These are phyloP conservation scores for Deilephila porcellus DNA, from an alignment of 2,888 invertebrate species.

Conservation along the genomic window DNA sequence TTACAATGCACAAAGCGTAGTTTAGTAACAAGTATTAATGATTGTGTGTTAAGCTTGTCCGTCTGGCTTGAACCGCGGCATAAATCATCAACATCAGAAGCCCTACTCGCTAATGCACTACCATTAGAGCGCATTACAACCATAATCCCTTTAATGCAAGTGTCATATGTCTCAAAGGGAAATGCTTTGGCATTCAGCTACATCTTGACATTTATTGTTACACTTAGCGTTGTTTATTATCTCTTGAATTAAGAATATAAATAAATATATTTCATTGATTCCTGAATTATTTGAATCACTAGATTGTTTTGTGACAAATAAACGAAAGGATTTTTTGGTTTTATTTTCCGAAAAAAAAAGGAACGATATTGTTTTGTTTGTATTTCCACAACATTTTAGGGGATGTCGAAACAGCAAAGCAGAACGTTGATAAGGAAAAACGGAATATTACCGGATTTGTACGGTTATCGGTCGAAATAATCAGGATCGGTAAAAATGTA, in stretches of 20 bases:
- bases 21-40: slow-evolving; percentile 8
- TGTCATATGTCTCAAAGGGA: neutral
- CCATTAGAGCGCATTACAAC: slow-evolving; percentile 5
- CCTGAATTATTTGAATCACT: no score
- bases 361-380: neutral
- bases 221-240: no score
- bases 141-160: slow-evolving; percentile 10
- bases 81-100: slow-evolving; percentile 13
- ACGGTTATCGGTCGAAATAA: neutral
- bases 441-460: slow-evolving; percentile 1
- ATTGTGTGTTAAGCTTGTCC: neutral
- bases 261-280: no score
- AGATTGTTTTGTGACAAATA: neutral
- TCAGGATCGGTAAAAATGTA: neutral
- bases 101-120: slow-evolving; percentile 16
- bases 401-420: neutral
- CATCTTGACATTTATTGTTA: neutral
- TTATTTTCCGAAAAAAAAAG: neutral
- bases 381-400: neutral
- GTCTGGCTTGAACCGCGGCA: neutral
- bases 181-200: neutral
- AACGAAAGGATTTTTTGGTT: neutral
- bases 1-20: neutral
- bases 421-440: slow-evolving; percentile 1
- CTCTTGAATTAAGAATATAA: no score